Base-by-base conservation (phyloP, 1,140 invertebrate genomes). In the Thereuonema tuberculata region DNA sequence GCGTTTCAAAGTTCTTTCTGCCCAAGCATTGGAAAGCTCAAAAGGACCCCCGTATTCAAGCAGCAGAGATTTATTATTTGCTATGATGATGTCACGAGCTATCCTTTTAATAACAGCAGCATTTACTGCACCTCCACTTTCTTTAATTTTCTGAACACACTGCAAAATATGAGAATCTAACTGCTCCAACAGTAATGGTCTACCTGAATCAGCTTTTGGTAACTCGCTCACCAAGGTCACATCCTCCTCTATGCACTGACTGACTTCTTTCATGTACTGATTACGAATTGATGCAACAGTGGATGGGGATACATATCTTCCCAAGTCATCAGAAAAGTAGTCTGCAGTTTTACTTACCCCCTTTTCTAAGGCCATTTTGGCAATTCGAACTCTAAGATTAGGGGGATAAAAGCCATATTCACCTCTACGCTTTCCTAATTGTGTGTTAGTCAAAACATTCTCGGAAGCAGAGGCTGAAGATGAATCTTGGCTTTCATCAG, bases 101-200 rank as follows among this genome's bases (percentile, higher is more conserved):
- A 55, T 55, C 23, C 28, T 3, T 55, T 55, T 55, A 29, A 55
- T 55, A 12, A 55, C 28, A 23, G 53, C 53, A 29, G 53, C 53
- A 29, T 55, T 55, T 26, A 55, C 21, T 3, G 53, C 53, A 9
- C 53, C 53, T 12, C 53, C 53, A 29, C 53, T 55, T 17, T 55
- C 53, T 23, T 55, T 55, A 21, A 55, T 55, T 55, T 55, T 55
- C 15, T 26, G 3, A 12, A 28, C 53, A 29, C 53, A 55, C 23
- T 55, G 53, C 27, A 55, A 26, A 55, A 55, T 55, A 29, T 55
- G 53, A 25, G 26, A 55, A 55, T 55, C 53, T 55, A 55, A 55
- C 21, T 55, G 14, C 21, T 55, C 53, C 53, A 55, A 55, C 9
- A 55, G 9, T 5, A 55, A 21, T 55, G 53, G 53, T 27, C 53